Conservation (phyloP, 2,888 invertebrate genomes). For the Dichetophora obliterata region DNA sequence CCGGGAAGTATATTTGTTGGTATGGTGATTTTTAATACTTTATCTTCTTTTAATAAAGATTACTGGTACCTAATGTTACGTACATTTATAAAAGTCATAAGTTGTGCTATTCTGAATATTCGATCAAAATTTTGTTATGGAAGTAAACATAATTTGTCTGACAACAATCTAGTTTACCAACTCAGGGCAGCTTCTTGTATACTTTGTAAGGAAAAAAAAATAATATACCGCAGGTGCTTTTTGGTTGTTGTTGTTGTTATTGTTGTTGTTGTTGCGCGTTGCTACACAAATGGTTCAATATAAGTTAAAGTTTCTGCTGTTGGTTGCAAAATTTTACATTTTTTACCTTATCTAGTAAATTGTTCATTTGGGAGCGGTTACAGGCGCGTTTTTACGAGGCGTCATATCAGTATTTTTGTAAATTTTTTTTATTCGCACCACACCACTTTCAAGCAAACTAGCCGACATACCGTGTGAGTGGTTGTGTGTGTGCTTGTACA, state of each 20-base stretch:
- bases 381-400: constrained; percentile 40
- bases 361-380: constrained; percentile 48
- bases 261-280: neutral
- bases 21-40: no score
- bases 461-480: neutral
- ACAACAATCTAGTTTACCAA: no score
- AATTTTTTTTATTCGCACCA: neutral
- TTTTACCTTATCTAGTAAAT: constrained; percentile 42
- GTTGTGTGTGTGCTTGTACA: neutral
- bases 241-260: no score
- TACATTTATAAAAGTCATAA: no score
- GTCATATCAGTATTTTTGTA: constrained; percentile 35
- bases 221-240: neutral
- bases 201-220: no score
- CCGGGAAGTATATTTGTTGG: no score
- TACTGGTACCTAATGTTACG: no score
- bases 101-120: no score
- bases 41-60: no score
- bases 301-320: neutral
- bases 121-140: no score
- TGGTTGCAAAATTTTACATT: neutral
- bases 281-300: neutral
- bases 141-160: no score
- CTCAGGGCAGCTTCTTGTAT: no score
- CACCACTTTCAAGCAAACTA: neutral